A percentile compares a stretch with the other conserved stretches of the same genome.
These are phyloP conservation scores for Vidua macroura DNA, from an alignment of 2,113 vertebrate genomes.

Conservation along the genomic window DNA sequence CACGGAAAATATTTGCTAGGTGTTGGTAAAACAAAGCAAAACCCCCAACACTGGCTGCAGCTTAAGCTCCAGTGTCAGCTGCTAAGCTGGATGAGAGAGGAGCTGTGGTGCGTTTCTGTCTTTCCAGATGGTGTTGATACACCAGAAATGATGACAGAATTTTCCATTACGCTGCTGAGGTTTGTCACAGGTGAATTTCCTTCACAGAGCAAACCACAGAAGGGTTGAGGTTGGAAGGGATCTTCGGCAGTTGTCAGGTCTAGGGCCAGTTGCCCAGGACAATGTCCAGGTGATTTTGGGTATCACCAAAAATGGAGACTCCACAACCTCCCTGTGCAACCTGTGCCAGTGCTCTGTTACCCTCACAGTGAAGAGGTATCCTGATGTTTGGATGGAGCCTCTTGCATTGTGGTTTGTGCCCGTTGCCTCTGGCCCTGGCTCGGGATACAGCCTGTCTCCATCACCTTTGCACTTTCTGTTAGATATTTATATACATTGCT, in stretches of 20 bases:
- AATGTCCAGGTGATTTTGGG: neutral
- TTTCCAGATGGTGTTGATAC: neutral
- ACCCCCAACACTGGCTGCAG: neutral
- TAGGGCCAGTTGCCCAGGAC: neutral
- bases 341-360: neutral
- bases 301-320: neutral
- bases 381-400: neutral
- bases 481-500: neutral
- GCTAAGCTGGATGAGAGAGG: neutral
- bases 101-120: accelerated
- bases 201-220: neutral
- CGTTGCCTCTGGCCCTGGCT: neutral
- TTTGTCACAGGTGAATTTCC: neutral
- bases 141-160: neutral
- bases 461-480: neutral
- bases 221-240: neutral
- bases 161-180: neutral
- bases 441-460: accelerated
- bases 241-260: neutral
- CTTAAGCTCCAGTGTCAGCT: neutral
- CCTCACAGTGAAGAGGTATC: neutral
- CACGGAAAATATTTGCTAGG: neutral
- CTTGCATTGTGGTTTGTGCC: neutral
- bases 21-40: neutral
- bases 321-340: neutral